phyloP scores from a whole-genome alignment of 2,888 invertebrate genomes.

The Apomyelois bistriatella region DNA sequence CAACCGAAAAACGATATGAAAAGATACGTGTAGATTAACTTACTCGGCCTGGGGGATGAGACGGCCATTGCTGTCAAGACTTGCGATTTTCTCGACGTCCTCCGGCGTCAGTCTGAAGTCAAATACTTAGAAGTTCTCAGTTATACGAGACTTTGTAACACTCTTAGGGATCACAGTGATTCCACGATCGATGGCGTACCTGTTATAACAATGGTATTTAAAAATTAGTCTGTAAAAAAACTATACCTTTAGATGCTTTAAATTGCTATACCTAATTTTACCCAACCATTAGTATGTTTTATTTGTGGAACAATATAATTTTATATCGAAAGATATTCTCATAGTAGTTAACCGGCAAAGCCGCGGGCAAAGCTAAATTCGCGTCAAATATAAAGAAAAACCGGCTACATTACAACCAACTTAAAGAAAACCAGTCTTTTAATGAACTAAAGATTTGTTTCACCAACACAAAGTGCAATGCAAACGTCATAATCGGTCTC shows the following conservation, averaged over 20 bases:
- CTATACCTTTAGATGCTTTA: too few species aligned
- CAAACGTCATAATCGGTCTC: slow-evolving; percentile 9
- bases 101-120: slow-evolving; percentile 72
- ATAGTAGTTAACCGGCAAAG: too few species aligned
- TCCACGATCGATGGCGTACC: slow-evolving; percentile 63
- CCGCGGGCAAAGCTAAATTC: too few species aligned
- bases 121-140: slow-evolving; percentile 75
- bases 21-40: slow-evolving; percentile 38
- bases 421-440: background rate
- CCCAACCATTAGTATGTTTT: too few species aligned
- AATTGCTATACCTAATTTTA: too few species aligned
- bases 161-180: slow-evolving; percentile 81
- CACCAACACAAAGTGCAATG: slow-evolving; percentile 1
- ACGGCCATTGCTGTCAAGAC: slow-evolving; percentile 83
- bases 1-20: background rate
- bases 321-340: too few species aligned
- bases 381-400: background rate
- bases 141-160: slow-evolving; percentile 65
- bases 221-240: too few species aligned
- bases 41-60: slow-evolving; percentile 76
- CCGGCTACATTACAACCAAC: background rate
- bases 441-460: background rate
- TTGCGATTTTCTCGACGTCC: slow-evolving; percentile 78
- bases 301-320: too few species aligned
- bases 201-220: slow-evolving; percentile 15